Percentiles rank a stretch among this genome's conserved stretches.
phyloP scores from a whole-genome alignment of 2,888 invertebrate species.

The Seladonia tumulorum region DNA sequence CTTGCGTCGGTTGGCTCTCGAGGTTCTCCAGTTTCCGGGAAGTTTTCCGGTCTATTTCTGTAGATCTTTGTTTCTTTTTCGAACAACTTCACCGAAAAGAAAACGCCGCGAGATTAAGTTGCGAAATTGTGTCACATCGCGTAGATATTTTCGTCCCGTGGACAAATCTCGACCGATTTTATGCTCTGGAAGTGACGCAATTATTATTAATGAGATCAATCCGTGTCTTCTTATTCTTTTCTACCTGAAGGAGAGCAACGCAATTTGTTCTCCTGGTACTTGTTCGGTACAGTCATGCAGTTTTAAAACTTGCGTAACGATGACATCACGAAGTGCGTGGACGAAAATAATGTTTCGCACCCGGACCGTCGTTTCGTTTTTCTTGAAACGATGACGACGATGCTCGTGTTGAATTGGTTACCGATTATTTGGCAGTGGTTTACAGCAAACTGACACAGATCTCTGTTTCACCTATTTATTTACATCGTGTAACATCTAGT shows the following conservation, averaged over 20 bases:
- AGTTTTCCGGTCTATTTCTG: slow-evolving; percentile 45
- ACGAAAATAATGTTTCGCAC: slow-evolving; percentile 12
- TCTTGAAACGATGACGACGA: neutral
- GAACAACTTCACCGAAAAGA: slow-evolving; percentile 21
- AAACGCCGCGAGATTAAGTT: slow-evolving; percentile 37
- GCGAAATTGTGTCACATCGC: slow-evolving; percentile 39
- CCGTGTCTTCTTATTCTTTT: neutral
- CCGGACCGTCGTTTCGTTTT: neutral
- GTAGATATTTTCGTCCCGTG: slow-evolving; percentile 22
- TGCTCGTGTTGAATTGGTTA: neutral
- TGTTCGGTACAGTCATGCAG: neutral
- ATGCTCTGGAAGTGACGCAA: neutral
- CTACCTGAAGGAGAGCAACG: neutral
- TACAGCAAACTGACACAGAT: neutral
- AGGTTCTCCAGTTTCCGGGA: neutral
- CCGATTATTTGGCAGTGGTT: neutral
- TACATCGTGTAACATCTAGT: neutral
- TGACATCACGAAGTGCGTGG: neutral
- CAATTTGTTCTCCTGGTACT: neutral
- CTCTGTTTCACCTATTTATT: neutral
- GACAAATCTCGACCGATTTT: neutral
- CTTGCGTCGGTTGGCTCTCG: slow-evolving; percentile 25
- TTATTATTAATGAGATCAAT: slow-evolving; percentile 15
- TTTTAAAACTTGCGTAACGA: neutral
- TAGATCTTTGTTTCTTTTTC: slow-evolving; percentile 34